Evolutionary conservation across 2,888 invertebrate species (phyloP).

Genomic region (Panzeria rudis): DNA sequence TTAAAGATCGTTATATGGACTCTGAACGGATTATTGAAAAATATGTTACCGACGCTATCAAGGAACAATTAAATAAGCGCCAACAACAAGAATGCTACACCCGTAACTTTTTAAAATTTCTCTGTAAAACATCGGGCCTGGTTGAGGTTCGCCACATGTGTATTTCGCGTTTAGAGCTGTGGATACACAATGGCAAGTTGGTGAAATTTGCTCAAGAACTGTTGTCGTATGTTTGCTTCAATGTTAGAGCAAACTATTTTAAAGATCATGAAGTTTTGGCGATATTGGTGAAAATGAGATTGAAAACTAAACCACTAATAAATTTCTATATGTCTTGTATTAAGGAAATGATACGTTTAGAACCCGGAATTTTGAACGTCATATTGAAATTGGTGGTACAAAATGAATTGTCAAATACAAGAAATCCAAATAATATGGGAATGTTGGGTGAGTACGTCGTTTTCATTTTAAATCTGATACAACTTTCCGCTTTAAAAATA

Average conservation of each 20-base stretch:
- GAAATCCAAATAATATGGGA: slow-evolving; percentile 97
- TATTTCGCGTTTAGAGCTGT: slow-evolving; percentile 90
- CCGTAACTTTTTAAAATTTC: slow-evolving; percentile 93
- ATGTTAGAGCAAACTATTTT: slow-evolving; percentile 89
- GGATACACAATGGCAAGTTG: slow-evolving; percentile 98
- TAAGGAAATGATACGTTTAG: slow-evolving; percentile 94
- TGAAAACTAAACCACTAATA: slow-evolving; percentile 96
- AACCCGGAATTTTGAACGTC: slow-evolving; percentile 92
- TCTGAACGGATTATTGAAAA: slow-evolving; percentile 86
- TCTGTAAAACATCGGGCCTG: slow-evolving; percentile 93
- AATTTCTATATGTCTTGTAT: slow-evolving; percentile 95
- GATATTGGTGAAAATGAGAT: slow-evolving; percentile 93
- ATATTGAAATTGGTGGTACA: slow-evolving; percentile 96
- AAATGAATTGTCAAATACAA: slow-evolving; percentile 95
- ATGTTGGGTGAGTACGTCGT: slow-evolving; percentile 86
- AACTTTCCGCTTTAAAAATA: background rate
- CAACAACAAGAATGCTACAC: slow-evolving; percentile 94
- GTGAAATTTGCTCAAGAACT: slow-evolving; percentile 96
- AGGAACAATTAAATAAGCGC: slow-evolving; percentile 93
- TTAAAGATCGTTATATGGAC: slow-evolving; percentile 85
- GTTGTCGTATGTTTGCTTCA: slow-evolving; percentile 94
- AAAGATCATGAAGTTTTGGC: slow-evolving; percentile 91
- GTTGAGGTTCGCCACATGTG: slow-evolving; percentile 87
- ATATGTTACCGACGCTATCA: slow-evolving; percentile 93
- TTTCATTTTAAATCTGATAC: background rate